These are phyloP conservation scores for Ceraclea dissimilis DNA, from an alignment of 2,888 invertebrate genomes.

Conservation along the genomic window DNA sequence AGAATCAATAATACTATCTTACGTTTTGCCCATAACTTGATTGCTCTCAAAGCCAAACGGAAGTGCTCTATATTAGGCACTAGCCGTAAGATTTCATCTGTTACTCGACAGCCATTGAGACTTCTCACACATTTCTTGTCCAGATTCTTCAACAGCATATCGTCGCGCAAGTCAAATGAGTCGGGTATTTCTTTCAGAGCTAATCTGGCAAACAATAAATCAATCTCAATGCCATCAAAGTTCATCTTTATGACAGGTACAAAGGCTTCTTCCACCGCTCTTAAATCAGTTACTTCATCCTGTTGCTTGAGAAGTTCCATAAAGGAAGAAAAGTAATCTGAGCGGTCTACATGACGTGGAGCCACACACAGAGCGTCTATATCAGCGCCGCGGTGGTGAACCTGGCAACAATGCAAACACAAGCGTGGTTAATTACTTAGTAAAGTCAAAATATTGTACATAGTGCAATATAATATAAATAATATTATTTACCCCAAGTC, in stretches of 20 bases:
- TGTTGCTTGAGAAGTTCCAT: constrained; percentile 83
- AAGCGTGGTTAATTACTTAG: not conserved
- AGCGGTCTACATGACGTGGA: constrained; percentile 87
- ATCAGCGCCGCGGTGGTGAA: constrained; percentile 96
- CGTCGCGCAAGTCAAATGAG: constrained; percentile 80
- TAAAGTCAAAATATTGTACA: not conserved
- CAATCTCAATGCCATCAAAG: constrained; percentile 97
- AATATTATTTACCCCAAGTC: constrained; percentile 62
- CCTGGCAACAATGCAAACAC: constrained; percentile 34
- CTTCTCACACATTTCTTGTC: constrained; percentile 96
- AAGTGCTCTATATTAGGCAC: constrained; percentile 95
- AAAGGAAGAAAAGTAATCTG: constrained; percentile 95
- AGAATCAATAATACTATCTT: too few species aligned
- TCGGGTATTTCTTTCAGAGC: constrained; percentile 90
- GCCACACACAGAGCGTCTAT: constrained; percentile 98
- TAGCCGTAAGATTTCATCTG: constrained; percentile 92
- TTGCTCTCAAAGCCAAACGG: constrained; percentile 83
- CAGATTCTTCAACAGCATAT: constrained; percentile 84
- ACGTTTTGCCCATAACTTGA: constrained; percentile 99
- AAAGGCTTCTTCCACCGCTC: constrained; percentile 94
- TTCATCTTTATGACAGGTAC: constrained; percentile 99
- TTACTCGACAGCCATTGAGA: constrained; percentile 95
- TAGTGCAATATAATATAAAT: too few species aligned
- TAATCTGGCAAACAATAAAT: constrained; percentile 93
- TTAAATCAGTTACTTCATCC: constrained; percentile 55